Conservation (phyloP, 2,797 vertebrate genomes). For the Salmo trutta region DNA sequence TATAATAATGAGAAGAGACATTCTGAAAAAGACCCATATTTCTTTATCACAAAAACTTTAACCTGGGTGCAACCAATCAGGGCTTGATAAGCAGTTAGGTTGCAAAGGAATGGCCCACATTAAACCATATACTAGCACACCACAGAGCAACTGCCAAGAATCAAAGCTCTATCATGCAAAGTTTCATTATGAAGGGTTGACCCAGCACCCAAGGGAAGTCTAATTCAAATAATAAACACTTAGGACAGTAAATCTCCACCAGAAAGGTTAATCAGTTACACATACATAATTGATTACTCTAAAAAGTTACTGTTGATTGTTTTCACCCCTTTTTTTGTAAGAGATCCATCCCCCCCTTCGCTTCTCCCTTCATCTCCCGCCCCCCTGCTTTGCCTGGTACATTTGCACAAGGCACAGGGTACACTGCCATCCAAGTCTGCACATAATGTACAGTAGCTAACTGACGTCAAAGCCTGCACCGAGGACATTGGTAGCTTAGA, state of each 20-base stretch:
- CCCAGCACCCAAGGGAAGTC: slow-evolving; percentile 49
- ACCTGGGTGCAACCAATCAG: neutral
- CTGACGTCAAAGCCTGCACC: slow-evolving; percentile 52
- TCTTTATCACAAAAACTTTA: too few relatives aligned
- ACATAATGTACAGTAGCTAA: slow-evolving; percentile 35
- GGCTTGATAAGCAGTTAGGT: neutral
- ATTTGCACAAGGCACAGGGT: slow-evolving; percentile 35
- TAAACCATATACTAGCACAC: slow-evolving; percentile 21
- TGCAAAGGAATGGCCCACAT: neutral
- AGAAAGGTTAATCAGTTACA: slow-evolving; percentile 41
- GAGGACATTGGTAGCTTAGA: too few relatives aligned
- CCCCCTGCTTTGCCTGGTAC: slow-evolving; percentile 33
- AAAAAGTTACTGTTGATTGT: slow-evolving; percentile 48
- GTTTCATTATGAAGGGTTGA: slow-evolving; percentile 57
- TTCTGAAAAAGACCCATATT: too few relatives aligned
- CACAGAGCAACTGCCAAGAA: slow-evolving; percentile 42
- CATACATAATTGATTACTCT: slow-evolving; percentile 54
- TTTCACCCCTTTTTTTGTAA: slow-evolving; percentile 19
- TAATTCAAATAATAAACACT: slow-evolving; percentile 60
- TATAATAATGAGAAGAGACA: too few relatives aligned
- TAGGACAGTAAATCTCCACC: slow-evolving; percentile 48
- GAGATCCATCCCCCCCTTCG: slow-evolving; percentile 23
- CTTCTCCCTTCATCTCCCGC: neutral
- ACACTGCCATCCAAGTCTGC: slow-evolving; percentile 44
- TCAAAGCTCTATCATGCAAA: slow-evolving; percentile 49